Evolutionary conservation across 2,888 invertebrate genomes (phyloP).

Genomic region (Diaprepes abbreviatus): DNA sequence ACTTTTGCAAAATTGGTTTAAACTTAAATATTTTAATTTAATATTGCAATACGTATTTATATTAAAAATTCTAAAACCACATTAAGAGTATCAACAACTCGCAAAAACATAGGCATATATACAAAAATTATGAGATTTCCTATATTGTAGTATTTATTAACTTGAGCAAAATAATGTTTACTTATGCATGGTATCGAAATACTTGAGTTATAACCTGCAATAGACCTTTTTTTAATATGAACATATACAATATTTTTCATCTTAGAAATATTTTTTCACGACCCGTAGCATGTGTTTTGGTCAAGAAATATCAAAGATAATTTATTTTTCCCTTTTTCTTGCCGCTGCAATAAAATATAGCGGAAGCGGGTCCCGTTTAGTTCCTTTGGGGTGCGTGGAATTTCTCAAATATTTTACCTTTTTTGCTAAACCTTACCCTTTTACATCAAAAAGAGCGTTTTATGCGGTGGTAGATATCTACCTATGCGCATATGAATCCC

Average conservation of each 20-base stretch:
- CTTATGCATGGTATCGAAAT: no score
- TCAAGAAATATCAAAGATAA: slow-evolving; percentile 52
- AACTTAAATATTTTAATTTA: neutral
- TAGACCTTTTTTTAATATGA: slow-evolving; percentile 2
- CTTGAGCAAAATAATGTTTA: no score
- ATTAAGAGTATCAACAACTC: no score
- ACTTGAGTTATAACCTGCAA: neutral
- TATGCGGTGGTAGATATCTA: slow-evolving; percentile 16
- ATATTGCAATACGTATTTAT: no score
- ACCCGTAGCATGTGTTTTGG: slow-evolving; percentile 41
- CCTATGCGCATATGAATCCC: slow-evolving; percentile 14
- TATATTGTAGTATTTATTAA: no score
- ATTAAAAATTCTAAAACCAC: no score
- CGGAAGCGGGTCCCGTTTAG: slow-evolving; percentile 5
- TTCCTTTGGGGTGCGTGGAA: slow-evolving; percentile 10
- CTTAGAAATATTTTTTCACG: slow-evolving; percentile 8
- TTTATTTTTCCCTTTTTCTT: slow-evolving; percentile 49
- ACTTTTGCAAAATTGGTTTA: slow-evolving; percentile 5
- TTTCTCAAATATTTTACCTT: slow-evolving; percentile 36
- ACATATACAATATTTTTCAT: slow-evolving; percentile 3
- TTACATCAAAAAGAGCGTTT: slow-evolving; percentile 21
- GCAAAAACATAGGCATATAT: no score
- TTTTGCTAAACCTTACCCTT: slow-evolving; percentile 21
- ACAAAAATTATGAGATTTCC: no score
- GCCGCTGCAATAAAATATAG: slow-evolving; percentile 33